Conservation (phyloP, 2,888 invertebrate genomes). For the Hipparchia sbordonii region DNA sequence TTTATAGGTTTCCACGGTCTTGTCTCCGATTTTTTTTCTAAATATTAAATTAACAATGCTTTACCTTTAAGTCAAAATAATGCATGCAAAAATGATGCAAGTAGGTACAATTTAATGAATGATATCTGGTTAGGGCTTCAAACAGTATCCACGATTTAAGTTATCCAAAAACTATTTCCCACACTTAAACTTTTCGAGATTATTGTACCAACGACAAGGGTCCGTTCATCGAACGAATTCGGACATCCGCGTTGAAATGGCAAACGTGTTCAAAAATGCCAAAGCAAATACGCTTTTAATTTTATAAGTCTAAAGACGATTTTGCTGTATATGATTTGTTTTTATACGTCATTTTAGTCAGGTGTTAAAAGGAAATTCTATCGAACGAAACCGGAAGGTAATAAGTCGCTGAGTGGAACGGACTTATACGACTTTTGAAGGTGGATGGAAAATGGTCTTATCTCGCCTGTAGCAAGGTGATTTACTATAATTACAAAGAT, state of each 20-base stretch:
- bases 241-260: conserved; percentile 55
- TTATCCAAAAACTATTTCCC: conserved; percentile 28
- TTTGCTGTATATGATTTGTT: conserved; percentile 47
- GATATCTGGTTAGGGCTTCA: neutral
- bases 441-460: conserved; percentile 68
- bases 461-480: conserved; percentile 82
- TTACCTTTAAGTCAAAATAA: too few species aligned
- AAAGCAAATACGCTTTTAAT: conserved; percentile 31
- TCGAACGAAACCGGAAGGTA: conserved; percentile 58
- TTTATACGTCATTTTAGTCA: conserved; percentile 55
- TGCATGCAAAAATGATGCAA: neutral
- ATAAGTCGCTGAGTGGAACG: conserved; percentile 54
- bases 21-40: too few species aligned
- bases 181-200: conserved; percentile 52
- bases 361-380: conserved; percentile 50
- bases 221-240: conserved; percentile 75
- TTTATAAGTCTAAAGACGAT: conserved; percentile 50
- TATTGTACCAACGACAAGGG: conserved; percentile 74
- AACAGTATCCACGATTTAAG: neutral
- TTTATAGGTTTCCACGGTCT: too few species aligned
- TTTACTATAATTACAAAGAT: conserved; percentile 84
- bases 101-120: neutral
- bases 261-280: conserved; percentile 49
- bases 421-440: conserved; percentile 67
- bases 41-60: too few species aligned